Evolutionary conservation across 1,140 invertebrate genomes (phyloP), one percentile per base, ranked within the genome.

Genomic region (Drosophila prosaltans): DNA sequence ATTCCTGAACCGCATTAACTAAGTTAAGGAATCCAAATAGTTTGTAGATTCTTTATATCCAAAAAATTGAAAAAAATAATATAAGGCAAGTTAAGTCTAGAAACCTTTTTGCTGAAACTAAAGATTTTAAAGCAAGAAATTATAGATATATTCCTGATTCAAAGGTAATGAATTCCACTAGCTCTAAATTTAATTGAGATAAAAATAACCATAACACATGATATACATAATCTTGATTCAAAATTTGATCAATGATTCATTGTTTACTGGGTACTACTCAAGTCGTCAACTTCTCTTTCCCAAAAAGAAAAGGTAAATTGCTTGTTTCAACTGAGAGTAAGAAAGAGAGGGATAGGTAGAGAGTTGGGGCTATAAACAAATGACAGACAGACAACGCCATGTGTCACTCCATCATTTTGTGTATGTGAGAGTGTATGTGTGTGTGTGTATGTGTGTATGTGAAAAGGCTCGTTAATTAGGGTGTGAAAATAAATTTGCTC

Each of bases 381-480:
- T 51, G 45, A 28, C 43, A 36, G 41, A 24, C 55, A 65, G 32
- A 51, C 45, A 51, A 10, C 45, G 21, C 45, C 21, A 26, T 51
- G 45, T 51, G 45, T 51, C 45, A 51, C 21, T 51, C 43, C 51
- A 76, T 59, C 67, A 80, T 48, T 40, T 63, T 32, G 9, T 63
- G 43, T 57, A 21, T 30, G 36, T 58, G 24, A 40, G 62, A 58
- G 26, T 63, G 26, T 45, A 6, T 45, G n/a, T 16, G n/a, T 61
- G 73, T 24, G 48, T 28, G 16, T 55, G 43, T 64, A 39, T 65
- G 21, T 40, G 21, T 67, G 72, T 0, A 16, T 16, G 16, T 16
- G 45, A 77, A 64, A 72, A 43, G 67, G 16, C 45, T 51, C 45
- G 45, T 51, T 51, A 51, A 51, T 51, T 51, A 51, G 45, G 45